These are phyloP conservation scores for Platynereis dumerilii DNA, from an alignment of 2,888 invertebrate genomes.

Conservation along the genomic window DNA sequence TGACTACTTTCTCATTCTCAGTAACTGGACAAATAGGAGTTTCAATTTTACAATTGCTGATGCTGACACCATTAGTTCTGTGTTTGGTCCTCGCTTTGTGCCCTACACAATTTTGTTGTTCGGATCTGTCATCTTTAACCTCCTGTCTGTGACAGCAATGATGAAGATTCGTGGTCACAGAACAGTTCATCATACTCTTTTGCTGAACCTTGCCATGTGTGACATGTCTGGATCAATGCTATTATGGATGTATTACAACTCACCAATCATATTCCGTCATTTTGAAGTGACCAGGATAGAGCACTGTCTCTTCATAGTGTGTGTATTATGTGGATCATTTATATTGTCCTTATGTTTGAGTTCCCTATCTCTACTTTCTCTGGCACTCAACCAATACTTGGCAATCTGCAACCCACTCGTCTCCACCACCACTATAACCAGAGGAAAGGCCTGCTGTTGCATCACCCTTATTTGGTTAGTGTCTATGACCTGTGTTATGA, in stretches of 20 bases:
- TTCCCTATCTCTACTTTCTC: constrained; percentile 35
- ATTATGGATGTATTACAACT: constrained; percentile 42
- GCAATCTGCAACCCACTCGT: constrained; percentile 41
- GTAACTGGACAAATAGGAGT: constrained; percentile 4
- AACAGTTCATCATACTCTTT: constrained; percentile 45
- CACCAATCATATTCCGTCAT: constrained; percentile 35
- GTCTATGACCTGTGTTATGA: constrained; percentile 26
- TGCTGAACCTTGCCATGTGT: constrained; percentile 38
- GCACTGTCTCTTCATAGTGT: constrained; percentile 37
- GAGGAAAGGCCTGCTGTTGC: constrained; percentile 28
- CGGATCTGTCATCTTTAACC: constrained; percentile 42
- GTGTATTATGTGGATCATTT: constrained; percentile 36
- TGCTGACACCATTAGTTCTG: constrained; percentile 2
- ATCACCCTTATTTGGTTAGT: constrained; percentile 35
- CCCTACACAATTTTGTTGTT: constrained; percentile 34
- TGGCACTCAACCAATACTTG: constrained; percentile 41
- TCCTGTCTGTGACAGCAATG: constrained; percentile 51
- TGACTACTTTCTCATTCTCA: neutral
- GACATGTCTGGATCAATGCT: constrained; percentile 37
- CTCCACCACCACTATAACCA: constrained; percentile 35
- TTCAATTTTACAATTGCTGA: constrained; percentile 5
- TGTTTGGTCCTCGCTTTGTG: constrained; percentile 33
- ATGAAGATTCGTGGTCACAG: constrained; percentile 41
- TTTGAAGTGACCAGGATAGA: constrained; percentile 28
- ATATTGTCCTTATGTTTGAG: constrained; percentile 35